phyloP scores from a whole-genome alignment of 2,113 vertebrate species.

The Elephas maximus region DNA sequence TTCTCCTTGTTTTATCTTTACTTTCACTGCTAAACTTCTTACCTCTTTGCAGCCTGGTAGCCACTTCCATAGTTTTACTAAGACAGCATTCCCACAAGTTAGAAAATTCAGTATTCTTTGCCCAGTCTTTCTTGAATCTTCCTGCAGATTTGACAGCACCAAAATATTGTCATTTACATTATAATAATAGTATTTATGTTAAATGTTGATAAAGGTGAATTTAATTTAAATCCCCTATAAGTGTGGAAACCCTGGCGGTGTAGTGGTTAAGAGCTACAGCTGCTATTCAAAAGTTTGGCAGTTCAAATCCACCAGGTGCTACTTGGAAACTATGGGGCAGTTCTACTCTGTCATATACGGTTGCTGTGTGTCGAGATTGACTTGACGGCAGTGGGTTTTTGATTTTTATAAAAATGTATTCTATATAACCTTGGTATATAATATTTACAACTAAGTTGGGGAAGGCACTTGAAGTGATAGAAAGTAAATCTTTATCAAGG shows the following conservation, averaged over 20 bases:
- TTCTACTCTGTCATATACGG: no score
- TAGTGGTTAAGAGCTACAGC: no score
- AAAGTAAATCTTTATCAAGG: not conserved
- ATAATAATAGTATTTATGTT: slow-evolving; percentile 31
- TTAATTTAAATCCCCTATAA: not conserved
- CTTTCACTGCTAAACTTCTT: slow-evolving; percentile 29
- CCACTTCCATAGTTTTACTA: not conserved
- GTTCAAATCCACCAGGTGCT: no score
- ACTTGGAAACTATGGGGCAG: no score
- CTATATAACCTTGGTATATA: not conserved
- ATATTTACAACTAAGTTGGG: not conserved
- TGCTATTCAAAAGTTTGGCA: no score
- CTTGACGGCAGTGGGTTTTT: no score
- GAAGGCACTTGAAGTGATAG: not conserved
- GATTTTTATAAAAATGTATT: no score
- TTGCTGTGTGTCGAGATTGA: no score
- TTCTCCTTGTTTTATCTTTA: not conserved
- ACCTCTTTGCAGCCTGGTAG: not conserved
- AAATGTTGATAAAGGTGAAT: not conserved
- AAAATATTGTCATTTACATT: not conserved
- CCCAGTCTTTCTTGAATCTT: not conserved
- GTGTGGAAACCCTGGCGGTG: no score
- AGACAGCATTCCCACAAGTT: not conserved
- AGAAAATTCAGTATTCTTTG: not conserved
- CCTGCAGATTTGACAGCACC: not conserved